Evolutionary conservation across 2,888 invertebrate species (phyloP), one percentile per base, ranked within the genome.

Genomic region (Meloe dianella): DNA sequence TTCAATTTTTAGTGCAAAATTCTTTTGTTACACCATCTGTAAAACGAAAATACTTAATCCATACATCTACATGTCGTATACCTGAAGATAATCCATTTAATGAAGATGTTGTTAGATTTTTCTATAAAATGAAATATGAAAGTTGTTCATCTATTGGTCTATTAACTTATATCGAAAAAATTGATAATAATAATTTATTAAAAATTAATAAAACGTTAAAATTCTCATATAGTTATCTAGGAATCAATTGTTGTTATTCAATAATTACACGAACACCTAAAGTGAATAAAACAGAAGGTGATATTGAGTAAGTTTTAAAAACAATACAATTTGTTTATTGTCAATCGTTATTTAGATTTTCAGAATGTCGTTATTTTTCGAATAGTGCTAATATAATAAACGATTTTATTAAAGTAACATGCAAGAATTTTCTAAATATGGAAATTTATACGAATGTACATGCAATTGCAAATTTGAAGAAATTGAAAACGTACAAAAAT

Each of bases 41-140:
- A 12, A 24, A 54, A 24, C 38, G 81, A 57, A 84, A 84, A 1
- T 86, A 84, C 72, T 76, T 87, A 61, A 85, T 87, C 4, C 85
- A 86, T 85, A 89, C 86, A 75, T 84, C 87, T 41, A 85, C 84
- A 73, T 90, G 90, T 75, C 85, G 85, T 74, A 89, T 90, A 80
- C 85, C 87, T 24, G 87, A 88, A 64, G 74, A 88, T 66, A 86
- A 89, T 78, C 85, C 88, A 8, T 86, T 87, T 67, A 86, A 87
- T 64, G 74, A 77, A 9, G 85, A 86, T 66, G 83, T 86, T 9
- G 85, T 83, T 77, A 80, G 82, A 62, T 85, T 86, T 67, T 85
- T 89, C 64, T 84, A 84, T 56, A 84, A 85, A 30, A 82, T 84
- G 64, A 83, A 85, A 60, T 87, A 86, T 68, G 85, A 86, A 67